Evolutionary conservation across 1,140 invertebrate genomes (phyloP).

Genomic region (Teleogryllus occipitalis): DNA sequence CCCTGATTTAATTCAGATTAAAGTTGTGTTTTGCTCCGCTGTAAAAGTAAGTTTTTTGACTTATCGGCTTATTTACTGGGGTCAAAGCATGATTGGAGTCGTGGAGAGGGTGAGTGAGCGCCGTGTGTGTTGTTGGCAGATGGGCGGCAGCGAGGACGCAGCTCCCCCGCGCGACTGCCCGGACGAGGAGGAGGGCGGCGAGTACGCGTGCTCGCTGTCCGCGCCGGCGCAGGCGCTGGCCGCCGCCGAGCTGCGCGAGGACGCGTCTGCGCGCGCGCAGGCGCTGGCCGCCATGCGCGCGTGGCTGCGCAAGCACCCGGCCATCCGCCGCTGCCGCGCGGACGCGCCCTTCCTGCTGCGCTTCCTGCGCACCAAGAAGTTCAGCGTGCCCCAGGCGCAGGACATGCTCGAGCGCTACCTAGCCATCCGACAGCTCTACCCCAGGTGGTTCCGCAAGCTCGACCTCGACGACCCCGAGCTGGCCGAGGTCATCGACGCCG

Average conservation of each 20-base stretch:
- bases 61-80: no score
- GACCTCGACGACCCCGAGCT: conserved; percentile 59
- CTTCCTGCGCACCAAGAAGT: conserved; percentile 79
- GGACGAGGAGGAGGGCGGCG: conserved; percentile 10
- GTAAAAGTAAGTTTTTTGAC: no score
- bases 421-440: conserved; percentile 67
- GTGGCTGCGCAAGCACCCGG: conserved; percentile 67
- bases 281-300: conserved; percentile 60
- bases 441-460: conserved; percentile 73
- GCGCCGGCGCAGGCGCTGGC: conserved; percentile 47
- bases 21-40: no score
- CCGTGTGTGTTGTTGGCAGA: neutral
- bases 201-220: conserved; percentile 28
- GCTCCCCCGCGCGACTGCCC: neutral
- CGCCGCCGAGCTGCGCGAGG: conserved; percentile 61
- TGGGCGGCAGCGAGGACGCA: neutral
- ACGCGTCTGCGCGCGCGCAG: conserved; percentile 57
- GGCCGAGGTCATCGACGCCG: conserved; percentile 68
- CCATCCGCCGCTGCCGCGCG: conserved; percentile 63
- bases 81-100: no score
- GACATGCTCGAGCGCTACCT: conserved; percentile 79
- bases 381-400: conserved; percentile 72
- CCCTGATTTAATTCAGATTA: no score
- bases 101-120: no score
- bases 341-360: conserved; percentile 70